A percentile compares a stretch with the other conserved stretches of the same genome.
Conservation (phyloP, 2,113 vertebrate genomes). For the Apteryx mantelli region DNA sequence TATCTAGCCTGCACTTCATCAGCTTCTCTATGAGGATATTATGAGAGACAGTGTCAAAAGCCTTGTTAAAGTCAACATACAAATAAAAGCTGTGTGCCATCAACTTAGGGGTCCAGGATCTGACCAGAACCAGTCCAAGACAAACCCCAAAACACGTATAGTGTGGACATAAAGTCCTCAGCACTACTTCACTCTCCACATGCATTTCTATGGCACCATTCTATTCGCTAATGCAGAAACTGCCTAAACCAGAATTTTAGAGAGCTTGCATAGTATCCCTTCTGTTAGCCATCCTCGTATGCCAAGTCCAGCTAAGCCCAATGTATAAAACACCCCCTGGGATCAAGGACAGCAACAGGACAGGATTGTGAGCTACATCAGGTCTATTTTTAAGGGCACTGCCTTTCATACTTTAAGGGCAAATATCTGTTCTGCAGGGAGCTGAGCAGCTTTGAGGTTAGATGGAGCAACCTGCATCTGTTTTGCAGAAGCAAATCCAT, state of each 20-base stretch:
- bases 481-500: background rate
- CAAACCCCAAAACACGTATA: background rate
- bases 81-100: background rate
- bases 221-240: background rate
- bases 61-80: background rate
- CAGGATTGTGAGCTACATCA: background rate
- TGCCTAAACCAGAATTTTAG: background rate
- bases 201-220: background rate
- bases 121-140: background rate
- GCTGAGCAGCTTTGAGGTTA: background rate
- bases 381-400: background rate
- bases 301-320: background rate
- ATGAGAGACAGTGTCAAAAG: no score
- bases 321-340: background rate
- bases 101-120: accelerated
- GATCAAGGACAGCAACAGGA: background rate
- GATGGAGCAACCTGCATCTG: background rate
- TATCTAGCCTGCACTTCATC: no score
- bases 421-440: background rate
- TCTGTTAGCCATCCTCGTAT: background rate
- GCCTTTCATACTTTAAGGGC: background rate
- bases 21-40: no score
- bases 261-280: accelerated
- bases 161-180: background rate
- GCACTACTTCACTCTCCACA: background rate